Evolutionary conservation across 2,797 vertebrate species (phyloP).

Genomic region (Myotis daubentonii): DNA sequence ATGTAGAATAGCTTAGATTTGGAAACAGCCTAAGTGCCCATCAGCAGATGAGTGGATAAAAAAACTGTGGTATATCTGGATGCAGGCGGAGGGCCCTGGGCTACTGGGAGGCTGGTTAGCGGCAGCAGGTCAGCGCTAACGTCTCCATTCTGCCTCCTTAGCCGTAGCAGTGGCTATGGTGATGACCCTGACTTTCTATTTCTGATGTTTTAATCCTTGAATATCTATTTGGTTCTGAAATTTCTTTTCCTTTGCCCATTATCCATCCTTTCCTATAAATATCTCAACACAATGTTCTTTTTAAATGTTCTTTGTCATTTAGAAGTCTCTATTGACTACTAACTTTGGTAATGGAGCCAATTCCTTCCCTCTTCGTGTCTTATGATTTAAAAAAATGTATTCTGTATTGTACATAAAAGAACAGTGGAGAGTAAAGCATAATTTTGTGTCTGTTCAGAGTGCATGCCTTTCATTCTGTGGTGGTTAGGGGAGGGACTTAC

Average conservation of each 20-base stretch:
- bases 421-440: background rate
- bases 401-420: background rate
- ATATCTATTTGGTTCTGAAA: background rate
- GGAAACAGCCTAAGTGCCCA: too few species aligned
- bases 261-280: background rate
- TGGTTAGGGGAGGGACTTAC: background rate
- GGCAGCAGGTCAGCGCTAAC: too few species aligned
- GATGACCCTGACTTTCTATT: background rate
- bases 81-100: background rate
- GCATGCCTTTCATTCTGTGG: background rate
- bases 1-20: too few species aligned
- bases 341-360: background rate
- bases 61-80: slow-evolving; percentile 67
- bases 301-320: background rate
- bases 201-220: background rate
- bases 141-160: background rate
- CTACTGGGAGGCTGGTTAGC: background rate
- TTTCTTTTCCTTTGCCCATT: background rate
- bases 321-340: background rate
- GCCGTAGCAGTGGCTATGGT: background rate
- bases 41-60: too few species aligned
- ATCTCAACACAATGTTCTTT: background rate
- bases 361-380: background rate
- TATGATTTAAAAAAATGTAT: background rate
- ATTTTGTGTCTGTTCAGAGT: background rate